A percentile compares a stretch with the other conserved stretches of the same genome.
These are phyloP conservation scores for Planiliza haematocheilus DNA, from an alignment of 2,113 vertebrate genomes.

Conservation along the genomic window DNA sequence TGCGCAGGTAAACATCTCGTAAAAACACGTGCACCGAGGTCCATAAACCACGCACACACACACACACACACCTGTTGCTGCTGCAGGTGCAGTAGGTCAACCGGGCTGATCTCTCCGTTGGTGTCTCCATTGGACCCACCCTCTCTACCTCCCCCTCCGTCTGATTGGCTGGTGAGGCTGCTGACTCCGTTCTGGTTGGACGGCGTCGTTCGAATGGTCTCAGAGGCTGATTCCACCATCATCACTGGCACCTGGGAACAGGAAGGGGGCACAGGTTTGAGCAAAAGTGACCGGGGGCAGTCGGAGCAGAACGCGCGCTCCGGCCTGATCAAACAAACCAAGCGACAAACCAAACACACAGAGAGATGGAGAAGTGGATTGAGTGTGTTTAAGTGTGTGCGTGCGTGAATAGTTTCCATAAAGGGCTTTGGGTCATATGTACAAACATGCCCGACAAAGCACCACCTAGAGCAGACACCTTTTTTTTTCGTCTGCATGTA, in stretches of 20 bases:
- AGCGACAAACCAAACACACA: conserved; percentile 59
- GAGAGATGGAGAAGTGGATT: conserved; percentile 47
- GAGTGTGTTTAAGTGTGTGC: conserved; percentile 15
- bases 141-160: conserved; percentile 88
- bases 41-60: neutral
- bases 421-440: conserved; percentile 54
- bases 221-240: conserved; percentile 99
- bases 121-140: conserved; percentile 86
- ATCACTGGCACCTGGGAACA: conserved; percentile 91
- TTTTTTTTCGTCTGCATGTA: conserved; percentile 54
- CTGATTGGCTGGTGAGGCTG: conserved; percentile 94
- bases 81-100: conserved; percentile 97
- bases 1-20: conserved; percentile 39
- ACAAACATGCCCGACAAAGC: conserved; percentile 61
- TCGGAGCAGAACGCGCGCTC: conserved; percentile 54
- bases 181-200: conserved; percentile 96
- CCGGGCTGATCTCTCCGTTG: conserved; percentile 96
- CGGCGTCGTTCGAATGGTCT: conserved; percentile 97
- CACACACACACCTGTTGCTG: conserved; percentile 92
- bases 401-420: conserved; percentile 30
- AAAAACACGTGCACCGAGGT: neutral
- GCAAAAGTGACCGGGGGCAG: conserved; percentile 65
- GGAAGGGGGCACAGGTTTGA: conserved; percentile 35
- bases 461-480: conserved; percentile 68
- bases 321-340: conserved; percentile 67